These are phyloP conservation scores for Diaperis boleti DNA, from an alignment of 2,888 invertebrate genomes.

Conservation along the genomic window DNA sequence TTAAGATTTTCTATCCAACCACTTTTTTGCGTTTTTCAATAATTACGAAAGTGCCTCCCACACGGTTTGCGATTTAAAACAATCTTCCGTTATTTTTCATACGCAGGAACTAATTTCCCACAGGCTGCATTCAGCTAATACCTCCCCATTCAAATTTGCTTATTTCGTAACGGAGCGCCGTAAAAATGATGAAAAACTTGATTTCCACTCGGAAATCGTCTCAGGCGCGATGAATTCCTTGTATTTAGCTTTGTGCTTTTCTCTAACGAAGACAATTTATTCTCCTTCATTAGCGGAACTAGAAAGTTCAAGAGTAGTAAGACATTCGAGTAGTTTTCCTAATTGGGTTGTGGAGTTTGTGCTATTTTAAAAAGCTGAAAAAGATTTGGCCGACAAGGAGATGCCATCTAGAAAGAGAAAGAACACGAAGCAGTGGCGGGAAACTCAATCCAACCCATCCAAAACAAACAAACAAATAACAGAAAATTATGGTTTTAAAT, in stretches of 20 bases:
- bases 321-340: not conserved
- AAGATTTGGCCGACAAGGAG: no score
- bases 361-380: no score
- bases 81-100: no score
- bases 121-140: not conserved
- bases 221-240: not conserved
- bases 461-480: no score
- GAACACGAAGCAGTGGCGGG: no score
- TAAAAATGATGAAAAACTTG: not conserved
- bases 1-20: no score
- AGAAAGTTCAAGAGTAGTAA: not conserved
- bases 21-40: no score
- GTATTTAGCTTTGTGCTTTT: not conserved
- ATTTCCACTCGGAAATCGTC: not conserved
- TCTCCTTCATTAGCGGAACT: not conserved
- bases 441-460: no score
- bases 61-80: not conserved
- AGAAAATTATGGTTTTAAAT: no score
- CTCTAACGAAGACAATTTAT: not conserved
- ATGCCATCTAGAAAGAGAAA: no score
- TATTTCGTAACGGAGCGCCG: not conserved
- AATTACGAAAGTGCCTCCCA: no score
- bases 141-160: not conserved
- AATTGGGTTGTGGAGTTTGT: no score
- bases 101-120: not conserved